Base-by-base conservation (phyloP, 2,888 invertebrate genomes). In the Lacanobia oleracea region DNA sequence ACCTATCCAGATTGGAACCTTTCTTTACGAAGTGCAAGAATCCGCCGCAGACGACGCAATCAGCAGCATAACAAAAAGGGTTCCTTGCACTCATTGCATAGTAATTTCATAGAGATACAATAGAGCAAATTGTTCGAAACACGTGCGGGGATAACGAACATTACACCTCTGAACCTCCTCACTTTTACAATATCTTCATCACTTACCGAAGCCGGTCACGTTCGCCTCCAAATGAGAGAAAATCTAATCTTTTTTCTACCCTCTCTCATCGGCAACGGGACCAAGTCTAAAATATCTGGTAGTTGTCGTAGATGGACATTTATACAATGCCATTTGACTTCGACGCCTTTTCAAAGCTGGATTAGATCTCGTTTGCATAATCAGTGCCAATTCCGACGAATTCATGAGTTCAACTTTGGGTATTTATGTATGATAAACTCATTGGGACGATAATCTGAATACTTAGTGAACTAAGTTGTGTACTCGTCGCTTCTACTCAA, bases 191-290 rank as follows among this genome's bases (percentile, higher is more conserved):
- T 90, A 87, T 89, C 90, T 90, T 89, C 91, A 90, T 92, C 91
- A 88, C 88, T 92, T 92, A 85, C 87, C 87, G 87, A 91, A 91
- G 88, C 93, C 81, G 90, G 91, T 93, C 93, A 93, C 93, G 93
- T 93, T 85, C 87, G 80, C 75, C 88, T 89, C 90, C 92, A 92
- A 93, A 93, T 93, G 93, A 93, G 91, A 91, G 92, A 91, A 92
- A 93, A 94, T 93, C 92, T 93, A 93, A 93, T 93, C 91, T 93
- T 91, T 92, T 92, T 92, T 92, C 90, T 89, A 88, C 89, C 88
- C 87, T 21, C 73, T 81, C 87, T 77, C 88, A 85, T 93, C 92
- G 91, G 86, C 87, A 84, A 92, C 92, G 91, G 86, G 84, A 81
- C 87, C 85, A 89, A 87, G 87, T 89, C 90, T 91, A 90, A 92